phyloP scores from a whole-genome alignment of 2,113 vertebrate species.

The Saccopteryx leptura region DNA sequence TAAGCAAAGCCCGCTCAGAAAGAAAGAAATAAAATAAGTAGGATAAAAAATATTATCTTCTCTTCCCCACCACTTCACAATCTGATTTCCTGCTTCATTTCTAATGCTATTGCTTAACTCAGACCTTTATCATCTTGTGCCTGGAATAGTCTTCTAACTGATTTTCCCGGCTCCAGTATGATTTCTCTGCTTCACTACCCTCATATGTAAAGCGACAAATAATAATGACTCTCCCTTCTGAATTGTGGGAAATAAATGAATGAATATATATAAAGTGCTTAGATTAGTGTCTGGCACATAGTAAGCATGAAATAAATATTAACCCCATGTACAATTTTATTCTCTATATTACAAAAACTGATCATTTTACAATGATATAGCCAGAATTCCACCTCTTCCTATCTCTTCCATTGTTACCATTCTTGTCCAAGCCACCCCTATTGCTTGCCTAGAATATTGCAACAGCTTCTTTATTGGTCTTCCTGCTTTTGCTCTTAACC shows the following conservation, averaged over 20 bases:
- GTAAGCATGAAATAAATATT: neutral
- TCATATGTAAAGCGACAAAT: neutral
- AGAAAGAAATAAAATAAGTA: conserved; percentile 27
- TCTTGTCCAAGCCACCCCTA: neutral
- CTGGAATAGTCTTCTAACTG: neutral
- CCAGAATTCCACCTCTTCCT: neutral
- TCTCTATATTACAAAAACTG: neutral
- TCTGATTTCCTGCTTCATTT: neutral
- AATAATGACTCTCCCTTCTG: neutral
- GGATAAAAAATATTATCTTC: neutral
- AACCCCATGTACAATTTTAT: neutral
- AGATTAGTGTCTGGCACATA: neutral
- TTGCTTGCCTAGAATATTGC: neutral
- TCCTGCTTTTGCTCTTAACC: neutral
- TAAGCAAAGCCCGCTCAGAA: neutral
- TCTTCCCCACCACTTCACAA: neutral
- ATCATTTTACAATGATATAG: neutral
- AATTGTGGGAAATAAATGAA: neutral
- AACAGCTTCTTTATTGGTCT: neutral
- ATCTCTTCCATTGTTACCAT: neutral
- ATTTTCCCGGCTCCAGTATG: neutral
- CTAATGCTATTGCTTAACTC: neutral
- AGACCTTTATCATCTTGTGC: neutral
- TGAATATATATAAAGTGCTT: neutral
- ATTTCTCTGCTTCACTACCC: neutral